These are phyloP conservation scores for Megalops atlanticus DNA, from an alignment of 2,113 vertebrate species.

Conservation along the genomic window DNA sequence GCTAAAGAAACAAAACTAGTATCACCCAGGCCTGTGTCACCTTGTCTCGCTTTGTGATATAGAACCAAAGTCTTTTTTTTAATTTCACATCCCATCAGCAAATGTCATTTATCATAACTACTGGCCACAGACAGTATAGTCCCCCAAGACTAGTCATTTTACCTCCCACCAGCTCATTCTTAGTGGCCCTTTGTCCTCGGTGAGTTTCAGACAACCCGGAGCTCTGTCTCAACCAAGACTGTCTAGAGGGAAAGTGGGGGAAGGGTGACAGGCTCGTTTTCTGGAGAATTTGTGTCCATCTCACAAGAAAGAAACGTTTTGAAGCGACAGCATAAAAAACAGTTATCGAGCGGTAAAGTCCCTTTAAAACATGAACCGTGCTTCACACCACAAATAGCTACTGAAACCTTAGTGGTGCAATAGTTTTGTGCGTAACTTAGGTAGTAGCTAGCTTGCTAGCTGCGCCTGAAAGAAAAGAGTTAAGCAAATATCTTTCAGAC, in stretches of 20 bases:
- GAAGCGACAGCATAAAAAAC: not conserved
- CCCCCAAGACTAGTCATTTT: slow-evolving; percentile 4
- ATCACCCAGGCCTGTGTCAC: not conserved
- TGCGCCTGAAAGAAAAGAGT: not conserved
- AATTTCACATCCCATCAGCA: not conserved
- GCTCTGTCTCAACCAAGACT: slow-evolving; percentile 34
- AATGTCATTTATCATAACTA: slow-evolving; percentile 13
- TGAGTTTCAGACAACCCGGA: slow-evolving; percentile 35
- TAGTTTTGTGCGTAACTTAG: not conserved
- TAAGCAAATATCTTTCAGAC: not conserved
- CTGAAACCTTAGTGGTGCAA: not conserved
- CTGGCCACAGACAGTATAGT: slow-evolving; percentile 21
- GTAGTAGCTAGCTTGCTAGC: not conserved
- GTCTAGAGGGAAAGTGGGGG: slow-evolving; percentile 33
- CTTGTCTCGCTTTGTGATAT: not conserved
- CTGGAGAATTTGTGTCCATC: slow-evolving; percentile 25
- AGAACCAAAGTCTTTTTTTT: not conserved
- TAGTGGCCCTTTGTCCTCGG: slow-evolving; percentile 40
- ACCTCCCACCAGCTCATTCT: slow-evolving; percentile 34
- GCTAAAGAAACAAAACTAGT: not conserved
- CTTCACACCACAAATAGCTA: not conserved
- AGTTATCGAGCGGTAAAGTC: not conserved
- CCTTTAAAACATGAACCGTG: not conserved
- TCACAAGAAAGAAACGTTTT: slow-evolving; percentile 18
- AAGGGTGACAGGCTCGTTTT: slow-evolving; percentile 21